A percentile compares a stretch with the other conserved stretches of the same genome.
phyloP scores from a whole-genome alignment of 2,888 invertebrate species.

The Chymomyza fuscimana region DNA sequence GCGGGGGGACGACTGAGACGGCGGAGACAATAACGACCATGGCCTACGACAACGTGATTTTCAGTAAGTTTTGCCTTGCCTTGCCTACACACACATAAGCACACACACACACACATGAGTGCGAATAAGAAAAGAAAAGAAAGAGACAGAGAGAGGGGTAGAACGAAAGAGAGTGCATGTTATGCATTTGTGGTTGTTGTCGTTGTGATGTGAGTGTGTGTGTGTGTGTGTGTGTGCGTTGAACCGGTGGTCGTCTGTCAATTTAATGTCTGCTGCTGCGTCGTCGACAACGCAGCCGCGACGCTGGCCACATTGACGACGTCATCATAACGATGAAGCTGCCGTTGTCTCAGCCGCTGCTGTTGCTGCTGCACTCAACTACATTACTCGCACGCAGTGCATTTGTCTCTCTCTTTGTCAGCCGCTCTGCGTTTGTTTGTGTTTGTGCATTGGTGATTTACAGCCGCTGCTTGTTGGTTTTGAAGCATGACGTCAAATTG shows the following conservation, averaged over 20 bases:
- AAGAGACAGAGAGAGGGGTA: neutral
- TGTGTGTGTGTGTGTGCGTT: constrained; percentile 24
- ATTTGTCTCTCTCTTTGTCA: constrained; percentile 5
- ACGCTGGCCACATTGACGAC: constrained; percentile 27
- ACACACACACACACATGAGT: too few species aligned
- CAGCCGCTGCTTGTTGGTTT: constrained; percentile 32
- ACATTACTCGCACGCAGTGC: constrained; percentile 56
- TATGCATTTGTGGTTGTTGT: constrained; percentile 28
- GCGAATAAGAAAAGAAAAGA: neutral
- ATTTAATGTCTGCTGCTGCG: constrained; percentile 66
- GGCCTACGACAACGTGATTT: constrained; percentile 76
- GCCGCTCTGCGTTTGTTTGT: constrained; percentile 23
- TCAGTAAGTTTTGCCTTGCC: constrained; percentile 55
- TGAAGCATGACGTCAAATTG: constrained; percentile 70
- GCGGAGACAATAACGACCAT: constrained; percentile 57
- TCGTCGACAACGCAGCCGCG: constrained; percentile 31
- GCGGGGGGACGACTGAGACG: constrained; percentile 37
- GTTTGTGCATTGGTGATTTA: constrained; percentile 56
- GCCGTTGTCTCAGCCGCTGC: constrained; percentile 46
- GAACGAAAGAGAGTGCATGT: constrained; percentile 17
- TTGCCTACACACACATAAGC: constrained; percentile 22
- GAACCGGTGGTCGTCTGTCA: constrained; percentile 63
- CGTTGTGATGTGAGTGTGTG: constrained; percentile 12
- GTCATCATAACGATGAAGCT: constrained; percentile 23
- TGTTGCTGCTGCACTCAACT: constrained; percentile 50